phyloP scores from a whole-genome alignment of 2,888 invertebrate species.

The Lysandra coridon region DNA sequence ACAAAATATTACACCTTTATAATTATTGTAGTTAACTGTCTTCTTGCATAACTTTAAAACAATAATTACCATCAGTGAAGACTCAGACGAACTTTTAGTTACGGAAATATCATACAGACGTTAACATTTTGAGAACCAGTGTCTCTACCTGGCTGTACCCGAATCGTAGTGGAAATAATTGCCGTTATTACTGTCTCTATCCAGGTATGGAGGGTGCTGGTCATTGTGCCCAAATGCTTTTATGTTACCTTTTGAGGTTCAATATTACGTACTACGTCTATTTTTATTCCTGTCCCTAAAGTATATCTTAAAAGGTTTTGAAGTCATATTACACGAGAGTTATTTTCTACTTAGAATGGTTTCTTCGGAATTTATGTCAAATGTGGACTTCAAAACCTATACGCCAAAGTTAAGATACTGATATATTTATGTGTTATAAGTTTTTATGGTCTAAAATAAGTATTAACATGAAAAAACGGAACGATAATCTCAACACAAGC shows the following conservation, averaged over 20 bases:
- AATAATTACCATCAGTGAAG: background rate
- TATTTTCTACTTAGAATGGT: background rate
- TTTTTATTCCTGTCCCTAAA: slow-evolving; percentile 11
- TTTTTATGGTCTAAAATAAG: background rate
- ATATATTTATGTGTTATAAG: background rate
- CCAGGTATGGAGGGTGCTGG: slow-evolving; percentile 44
- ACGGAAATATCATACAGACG: background rate
- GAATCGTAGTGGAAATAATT: slow-evolving; percentile 72
- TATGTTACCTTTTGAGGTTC: slow-evolving; percentile 14
- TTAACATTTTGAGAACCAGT: slow-evolving; percentile 50
- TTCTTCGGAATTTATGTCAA: background rate
- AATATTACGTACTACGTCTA: background rate
- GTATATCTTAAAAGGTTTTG: slow-evolving; percentile 10
- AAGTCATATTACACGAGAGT: background rate
- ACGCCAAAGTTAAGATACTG: background rate
- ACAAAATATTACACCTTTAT: background rate
- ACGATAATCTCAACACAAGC: background rate
- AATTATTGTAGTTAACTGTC: background rate
- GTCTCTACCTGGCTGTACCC: slow-evolving; percentile 61
- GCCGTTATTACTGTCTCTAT: slow-evolving; percentile 60
- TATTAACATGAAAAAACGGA: background rate
- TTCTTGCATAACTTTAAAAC: background rate
- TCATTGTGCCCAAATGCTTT: slow-evolving; percentile 34
- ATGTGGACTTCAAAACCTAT: background rate
- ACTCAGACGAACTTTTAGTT: background rate